Conservation (phyloP, 1,140 invertebrate species). For the Panulirus ornatus region DNA sequence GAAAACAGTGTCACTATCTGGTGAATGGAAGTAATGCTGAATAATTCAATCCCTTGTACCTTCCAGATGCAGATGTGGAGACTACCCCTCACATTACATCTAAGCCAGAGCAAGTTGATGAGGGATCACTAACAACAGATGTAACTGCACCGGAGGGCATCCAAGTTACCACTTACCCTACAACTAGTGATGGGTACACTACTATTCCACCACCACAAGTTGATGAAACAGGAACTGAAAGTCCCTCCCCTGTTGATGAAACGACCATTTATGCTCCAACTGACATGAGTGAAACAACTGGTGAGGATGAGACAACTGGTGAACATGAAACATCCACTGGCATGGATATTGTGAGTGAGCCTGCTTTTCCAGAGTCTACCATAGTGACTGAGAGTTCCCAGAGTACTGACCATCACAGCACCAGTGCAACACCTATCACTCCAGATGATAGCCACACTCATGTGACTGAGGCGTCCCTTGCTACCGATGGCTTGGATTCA, state of each 20-base stretch:
- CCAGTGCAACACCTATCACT: neutral
- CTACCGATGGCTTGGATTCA: neutral
- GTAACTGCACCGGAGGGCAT: neutral
- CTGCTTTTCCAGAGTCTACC: neutral
- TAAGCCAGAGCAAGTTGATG: too few species aligned
- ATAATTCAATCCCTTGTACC: too few species aligned
- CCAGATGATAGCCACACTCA: neutral
- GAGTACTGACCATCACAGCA: neutral
- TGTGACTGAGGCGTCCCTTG: neutral
- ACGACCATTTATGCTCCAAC: neutral
- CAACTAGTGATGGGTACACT: neutral
- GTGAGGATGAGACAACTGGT: neutral
- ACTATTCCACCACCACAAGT: neutral
- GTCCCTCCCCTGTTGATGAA: conserved; percentile 1
- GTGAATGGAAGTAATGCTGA: too few species aligned
- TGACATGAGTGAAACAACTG: too few species aligned
- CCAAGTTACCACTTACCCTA: neutral
- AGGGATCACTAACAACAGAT: neutral
- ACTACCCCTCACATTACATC: too few species aligned
- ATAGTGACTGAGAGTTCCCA: neutral
- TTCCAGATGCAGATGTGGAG: too few species aligned
- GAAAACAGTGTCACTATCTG: too few species aligned
- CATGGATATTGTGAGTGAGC: neutral
- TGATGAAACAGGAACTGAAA: neutral
- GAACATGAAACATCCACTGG: neutral